A percentile compares a stretch with the other conserved stretches of the same genome.
Conservation (phyloP, 2,888 invertebrate genomes). For the Ptychoptera albimana region DNA sequence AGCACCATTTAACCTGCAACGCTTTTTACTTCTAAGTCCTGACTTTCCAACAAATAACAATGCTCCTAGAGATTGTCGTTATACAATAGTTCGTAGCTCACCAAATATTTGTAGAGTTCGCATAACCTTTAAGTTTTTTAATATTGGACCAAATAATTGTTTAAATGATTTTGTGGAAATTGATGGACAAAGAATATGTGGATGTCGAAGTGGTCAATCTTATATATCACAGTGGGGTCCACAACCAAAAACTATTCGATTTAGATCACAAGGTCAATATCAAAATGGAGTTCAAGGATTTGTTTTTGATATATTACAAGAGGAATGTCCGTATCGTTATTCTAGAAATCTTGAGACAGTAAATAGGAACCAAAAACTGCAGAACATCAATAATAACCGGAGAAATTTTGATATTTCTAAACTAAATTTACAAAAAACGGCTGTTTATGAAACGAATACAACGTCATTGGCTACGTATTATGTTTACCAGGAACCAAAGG, state of each 20-base stretch:
- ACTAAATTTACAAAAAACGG: constrained; percentile 1
- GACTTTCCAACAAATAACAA: constrained; percentile 35
- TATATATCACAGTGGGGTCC: constrained; percentile 21
- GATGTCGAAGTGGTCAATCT: constrained; percentile 32
- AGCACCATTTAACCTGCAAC: constrained; percentile 27
- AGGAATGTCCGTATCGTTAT: constrained; percentile 32
- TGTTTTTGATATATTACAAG: constrained; percentile 37
- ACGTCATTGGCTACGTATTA: constrained; percentile 4
- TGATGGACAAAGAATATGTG: constrained; percentile 39
- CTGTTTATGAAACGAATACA: constrained; percentile 10
- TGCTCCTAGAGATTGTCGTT: constrained; percentile 32
- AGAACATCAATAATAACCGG: background rate
- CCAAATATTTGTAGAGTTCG: constrained; percentile 35
- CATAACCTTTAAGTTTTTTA: constrained; percentile 38
- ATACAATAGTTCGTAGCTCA: constrained; percentile 32
- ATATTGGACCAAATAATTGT: constrained; percentile 33
- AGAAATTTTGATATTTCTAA: background rate
- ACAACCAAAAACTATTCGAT: constrained; percentile 30
- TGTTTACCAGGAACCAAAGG: background rate
- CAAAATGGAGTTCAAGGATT: constrained; percentile 33
- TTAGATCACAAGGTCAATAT: constrained; percentile 30
- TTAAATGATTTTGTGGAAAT: constrained; percentile 36
- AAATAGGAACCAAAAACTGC: background rate
- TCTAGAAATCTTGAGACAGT: constrained; percentile 2
- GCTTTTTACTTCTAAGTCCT: constrained; percentile 37